Conservation (phyloP, 2,113 vertebrate genomes). For the Nannospalax galili region DNA sequence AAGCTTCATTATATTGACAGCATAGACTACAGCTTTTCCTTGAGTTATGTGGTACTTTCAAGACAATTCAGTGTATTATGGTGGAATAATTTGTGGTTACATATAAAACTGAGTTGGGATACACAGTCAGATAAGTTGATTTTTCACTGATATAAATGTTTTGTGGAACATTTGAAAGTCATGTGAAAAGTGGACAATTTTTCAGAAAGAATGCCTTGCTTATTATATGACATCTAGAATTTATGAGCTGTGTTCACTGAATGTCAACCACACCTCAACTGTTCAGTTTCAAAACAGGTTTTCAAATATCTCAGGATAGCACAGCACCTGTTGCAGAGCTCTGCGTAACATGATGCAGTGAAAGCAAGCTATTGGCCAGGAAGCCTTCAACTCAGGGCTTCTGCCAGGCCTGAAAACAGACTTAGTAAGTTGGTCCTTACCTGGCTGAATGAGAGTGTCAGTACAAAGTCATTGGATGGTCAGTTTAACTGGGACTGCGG, state of each 20-base stretch:
- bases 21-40: neutral
- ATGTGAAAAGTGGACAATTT: neutral
- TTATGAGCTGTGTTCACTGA: neutral
- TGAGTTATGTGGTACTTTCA: constrained; percentile 29
- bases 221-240: neutral
- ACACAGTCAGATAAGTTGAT: neutral
- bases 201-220: neutral
- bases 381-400: neutral
- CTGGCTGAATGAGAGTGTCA: neutral
- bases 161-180: constrained; percentile 17
- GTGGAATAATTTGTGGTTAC: constrained; percentile 18
- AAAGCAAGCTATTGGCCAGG: neutral
- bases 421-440: neutral
- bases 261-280: neutral
- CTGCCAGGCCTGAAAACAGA: neutral
- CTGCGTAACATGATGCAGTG: neutral
- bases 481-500: neutral
- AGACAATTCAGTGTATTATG: constrained; percentile 1
- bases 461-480: neutral
- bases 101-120: constrained; percentile 2
- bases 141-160: constrained; percentile 8
- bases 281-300: neutral
- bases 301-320: neutral
- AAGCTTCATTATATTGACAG: constrained; percentile 12
- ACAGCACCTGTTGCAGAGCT: neutral